Evolutionary conservation across 2,113 vertebrate genomes (phyloP).

Genomic region (Polyodon spathula): DNA sequence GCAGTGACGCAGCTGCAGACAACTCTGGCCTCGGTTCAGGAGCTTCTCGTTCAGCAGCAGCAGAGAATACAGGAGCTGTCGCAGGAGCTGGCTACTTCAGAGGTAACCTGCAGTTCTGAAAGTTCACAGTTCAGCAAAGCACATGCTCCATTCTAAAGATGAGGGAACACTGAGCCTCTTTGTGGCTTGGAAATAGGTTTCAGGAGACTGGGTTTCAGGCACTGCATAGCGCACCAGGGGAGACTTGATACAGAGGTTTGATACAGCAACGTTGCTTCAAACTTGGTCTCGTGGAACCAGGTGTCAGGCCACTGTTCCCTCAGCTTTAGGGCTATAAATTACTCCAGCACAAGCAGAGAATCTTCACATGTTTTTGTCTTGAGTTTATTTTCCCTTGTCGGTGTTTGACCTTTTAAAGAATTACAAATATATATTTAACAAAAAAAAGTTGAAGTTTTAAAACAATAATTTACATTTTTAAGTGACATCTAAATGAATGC

Average conservation of each 20-base stretch:
- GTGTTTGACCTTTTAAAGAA: too few relatives aligned
- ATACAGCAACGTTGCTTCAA: too few relatives aligned
- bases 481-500: conserved; percentile 18
- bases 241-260: too few relatives aligned
- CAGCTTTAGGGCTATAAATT: too few relatives aligned
- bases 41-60: conserved; percentile 85
- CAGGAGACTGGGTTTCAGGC: too few relatives aligned
- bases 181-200: too few relatives aligned
- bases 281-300: too few relatives aligned
- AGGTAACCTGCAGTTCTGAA: conserved; percentile 52
- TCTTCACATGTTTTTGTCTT: not conserved
- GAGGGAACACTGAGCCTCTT: too few relatives aligned
- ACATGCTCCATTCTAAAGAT: not conserved
- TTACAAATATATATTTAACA: conserved; percentile 4
- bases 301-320: too few relatives aligned
- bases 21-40: conserved; percentile 80
- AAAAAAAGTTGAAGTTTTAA: conserved; percentile 25
- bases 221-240: too few relatives aligned
- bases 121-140: not conserved
- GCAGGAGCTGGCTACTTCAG: conserved; percentile 73
- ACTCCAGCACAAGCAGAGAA: too few relatives aligned
- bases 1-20: conserved; percentile 85
- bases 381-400: not conserved
- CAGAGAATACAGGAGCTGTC: conserved; percentile 86
- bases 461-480: conserved; percentile 20